Percentiles rank a stretch among this genome's conserved stretches.
phyloP scores from a whole-genome alignment of 1,140 invertebrate genomes.

The Hylaeus anthracinus region DNA sequence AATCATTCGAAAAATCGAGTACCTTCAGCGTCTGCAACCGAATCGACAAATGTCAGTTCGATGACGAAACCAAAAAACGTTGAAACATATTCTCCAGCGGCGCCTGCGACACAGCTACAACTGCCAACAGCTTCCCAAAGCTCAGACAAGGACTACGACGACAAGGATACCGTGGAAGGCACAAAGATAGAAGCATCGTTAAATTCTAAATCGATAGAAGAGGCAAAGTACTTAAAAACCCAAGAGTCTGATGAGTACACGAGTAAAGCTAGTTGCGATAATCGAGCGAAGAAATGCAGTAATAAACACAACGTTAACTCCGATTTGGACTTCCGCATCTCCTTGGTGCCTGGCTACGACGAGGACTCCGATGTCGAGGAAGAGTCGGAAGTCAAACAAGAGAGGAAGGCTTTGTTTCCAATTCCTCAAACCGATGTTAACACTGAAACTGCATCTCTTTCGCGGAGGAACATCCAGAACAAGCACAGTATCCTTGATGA shows the following conservation, averaged over 20 bases:
- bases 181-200: neutral
- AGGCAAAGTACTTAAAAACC: slow-evolving; percentile 22
- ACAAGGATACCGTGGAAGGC: neutral
- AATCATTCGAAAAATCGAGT: slow-evolving; percentile 47
- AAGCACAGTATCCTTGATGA: neutral
- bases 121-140: slow-evolving; percentile 4
- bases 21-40: neutral
- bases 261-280: neutral
- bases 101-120: slow-evolving; percentile 17
- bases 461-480: slow-evolving; percentile 48
- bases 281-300: neutral
- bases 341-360: slow-evolving; percentile 83
- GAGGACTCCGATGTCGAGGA: slow-evolving; percentile 82
- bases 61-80: neutral
- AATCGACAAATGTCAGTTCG: slow-evolving; percentile 20
- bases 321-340: slow-evolving; percentile 72
- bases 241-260: slow-evolving; percentile 27
- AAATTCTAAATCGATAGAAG: neutral
- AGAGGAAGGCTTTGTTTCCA: slow-evolving; percentile 77
- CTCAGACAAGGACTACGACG: neutral
- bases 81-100: slow-evolving; percentile 12
- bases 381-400: slow-evolving; percentile 60
- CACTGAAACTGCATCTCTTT: neutral
- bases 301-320: neutral
- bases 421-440: slow-evolving; percentile 65